Conservation (phyloP, 2,113 vertebrate genomes). For the Merops nubicus region DNA sequence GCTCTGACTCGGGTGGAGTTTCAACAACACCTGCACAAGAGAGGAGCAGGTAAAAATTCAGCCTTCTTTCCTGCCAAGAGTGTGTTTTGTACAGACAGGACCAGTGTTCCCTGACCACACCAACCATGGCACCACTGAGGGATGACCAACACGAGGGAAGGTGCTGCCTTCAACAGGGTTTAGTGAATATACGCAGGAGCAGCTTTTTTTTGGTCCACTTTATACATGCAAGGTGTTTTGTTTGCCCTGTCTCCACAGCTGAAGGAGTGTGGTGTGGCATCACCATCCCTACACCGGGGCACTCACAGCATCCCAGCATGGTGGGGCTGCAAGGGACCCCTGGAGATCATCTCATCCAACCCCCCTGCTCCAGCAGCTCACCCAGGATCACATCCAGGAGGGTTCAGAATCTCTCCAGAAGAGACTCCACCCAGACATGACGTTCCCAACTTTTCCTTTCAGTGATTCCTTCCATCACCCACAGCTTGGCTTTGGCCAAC, state of each 20-base stretch:
- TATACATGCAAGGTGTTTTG: rapidly evolving
- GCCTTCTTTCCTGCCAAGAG: not conserved
- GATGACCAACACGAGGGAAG: rapidly evolving
- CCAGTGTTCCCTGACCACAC: not conserved
- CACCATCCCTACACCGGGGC: not conserved
- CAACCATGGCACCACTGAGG: no score
- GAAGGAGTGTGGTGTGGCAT: rapidly evolving
- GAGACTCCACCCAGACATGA: not conserved
- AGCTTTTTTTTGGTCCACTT: not conserved
- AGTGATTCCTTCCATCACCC: rapidly evolving
- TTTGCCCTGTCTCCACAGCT: rapidly evolving
- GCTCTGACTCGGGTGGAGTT: not conserved
- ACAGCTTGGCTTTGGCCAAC: not conserved
- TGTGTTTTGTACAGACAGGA: rapidly evolving
- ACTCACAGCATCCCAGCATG: not conserved
- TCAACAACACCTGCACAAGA: not conserved
- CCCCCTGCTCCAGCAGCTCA: not conserved
- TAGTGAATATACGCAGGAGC: rapidly evolving
- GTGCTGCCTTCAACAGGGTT: not conserved
- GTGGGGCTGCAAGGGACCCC: not conserved
- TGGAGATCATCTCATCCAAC: not conserved
- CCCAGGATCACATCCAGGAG: not conserved
- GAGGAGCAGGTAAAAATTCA: not conserved
- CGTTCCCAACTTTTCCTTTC: not conserved
- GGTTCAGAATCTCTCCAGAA: not conserved